Conservation (phyloP, 2,888 invertebrate species). For the Camponotus fellah region DNA sequence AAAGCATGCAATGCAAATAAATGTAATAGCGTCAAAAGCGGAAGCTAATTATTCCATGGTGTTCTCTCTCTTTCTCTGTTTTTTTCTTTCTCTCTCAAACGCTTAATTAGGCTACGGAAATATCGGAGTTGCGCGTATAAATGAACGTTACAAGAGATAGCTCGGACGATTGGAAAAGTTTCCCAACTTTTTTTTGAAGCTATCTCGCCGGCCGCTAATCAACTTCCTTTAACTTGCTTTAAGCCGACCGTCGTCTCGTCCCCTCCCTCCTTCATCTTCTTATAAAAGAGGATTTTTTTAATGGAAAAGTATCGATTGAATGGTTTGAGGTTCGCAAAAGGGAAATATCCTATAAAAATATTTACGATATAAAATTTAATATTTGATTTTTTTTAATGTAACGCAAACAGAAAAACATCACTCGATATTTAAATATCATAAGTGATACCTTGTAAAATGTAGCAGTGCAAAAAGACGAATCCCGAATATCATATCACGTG, state of each 20-base stretch:
- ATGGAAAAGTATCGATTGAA: conserved; percentile 9
- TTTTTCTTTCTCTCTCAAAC: neutral
- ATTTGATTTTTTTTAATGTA: neutral
- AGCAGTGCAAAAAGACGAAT: neutral
- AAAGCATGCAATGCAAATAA: neutral
- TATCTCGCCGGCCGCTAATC: conserved; percentile 35
- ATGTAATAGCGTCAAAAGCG: neutral
- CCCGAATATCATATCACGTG: neutral
- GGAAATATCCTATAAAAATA: neutral
- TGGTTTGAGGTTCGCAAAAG: neutral
- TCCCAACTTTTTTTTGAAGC: conserved; percentile 26
- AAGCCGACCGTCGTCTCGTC: neutral
- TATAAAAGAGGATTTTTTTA: neutral
- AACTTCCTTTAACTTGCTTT: conserved; percentile 34
- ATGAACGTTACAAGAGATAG: conserved; percentile 41
- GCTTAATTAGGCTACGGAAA: conserved; percentile 46
- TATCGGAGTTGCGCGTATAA: conserved; percentile 28
- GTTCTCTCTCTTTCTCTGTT: neutral
- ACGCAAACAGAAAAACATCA: neutral
- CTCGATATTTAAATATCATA: neutral
- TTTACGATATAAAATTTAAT: neutral
- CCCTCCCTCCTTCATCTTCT: neutral
- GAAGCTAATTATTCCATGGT: conserved; percentile 8
- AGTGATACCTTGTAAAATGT: neutral
- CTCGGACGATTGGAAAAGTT: conserved; percentile 46